Base-by-base conservation (phyloP, 2,797 vertebrate species). In the Adrianichthys oophorus region DNA sequence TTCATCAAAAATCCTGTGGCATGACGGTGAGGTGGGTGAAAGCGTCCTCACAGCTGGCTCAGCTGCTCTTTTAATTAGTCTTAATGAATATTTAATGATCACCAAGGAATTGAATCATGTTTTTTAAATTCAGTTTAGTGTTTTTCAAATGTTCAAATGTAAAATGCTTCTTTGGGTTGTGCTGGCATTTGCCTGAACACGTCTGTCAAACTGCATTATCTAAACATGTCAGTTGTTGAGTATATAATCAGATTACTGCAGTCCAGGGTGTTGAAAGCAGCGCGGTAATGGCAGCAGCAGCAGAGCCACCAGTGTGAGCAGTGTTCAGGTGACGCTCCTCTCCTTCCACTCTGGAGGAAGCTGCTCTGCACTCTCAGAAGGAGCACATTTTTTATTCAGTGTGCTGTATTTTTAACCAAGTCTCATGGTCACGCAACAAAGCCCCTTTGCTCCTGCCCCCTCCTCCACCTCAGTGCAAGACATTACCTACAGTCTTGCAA, bases 41-140 rank as follows among this genome's bases (percentile, higher is more conserved):
- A 88, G 79, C 90, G 72, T 87, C 91, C 91, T 93, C 75, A 63
- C 85, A 86, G 90, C 89, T 89, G 92, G 89, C 91, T 90, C 90
- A 90, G 91, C 92, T 94, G 91, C 91, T 93, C 91, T 93, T 94
- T 93, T 96, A 96, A 97, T 96, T 97, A 94, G 92, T 92, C 91
- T 92, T 94, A 92, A 95, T 98, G 92, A 96, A 98, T 97, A 95
- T 94, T 95, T 94, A 93, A 96, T 95, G 89, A 94, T 93, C 91
- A 93, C 91, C 92, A 93, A 92, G 89, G 91, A 95, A 95, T 94
- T 94, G 90, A 95, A 95, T 95, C 91, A 91, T 87, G 89, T 90
- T 89, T 92, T 44, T 94, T 92, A 94, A 94, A 92, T 92, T 91
- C 91, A 32, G 32, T 32, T 32, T 32, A 10, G 32, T 32, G 32